phyloP scores from a whole-genome alignment of 1,140 invertebrate genomes.

The Meloidogyne chitwoodi region DNA sequence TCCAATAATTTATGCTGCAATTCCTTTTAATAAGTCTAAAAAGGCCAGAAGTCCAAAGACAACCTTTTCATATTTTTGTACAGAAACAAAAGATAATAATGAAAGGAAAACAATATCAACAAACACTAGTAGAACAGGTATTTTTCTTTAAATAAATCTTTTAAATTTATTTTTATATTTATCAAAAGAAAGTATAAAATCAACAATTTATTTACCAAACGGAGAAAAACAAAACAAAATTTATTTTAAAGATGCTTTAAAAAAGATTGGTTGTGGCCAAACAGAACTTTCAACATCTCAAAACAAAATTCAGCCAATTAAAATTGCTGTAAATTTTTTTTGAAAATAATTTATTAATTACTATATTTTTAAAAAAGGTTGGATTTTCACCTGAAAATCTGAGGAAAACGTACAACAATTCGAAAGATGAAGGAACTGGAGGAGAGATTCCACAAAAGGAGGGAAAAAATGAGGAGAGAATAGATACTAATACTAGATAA shows the following conservation, averaged over 20 bases:
- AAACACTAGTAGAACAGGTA: not conserved
- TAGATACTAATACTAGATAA: not conserved
- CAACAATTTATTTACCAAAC: not conserved
- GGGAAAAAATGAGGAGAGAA: not conserved
- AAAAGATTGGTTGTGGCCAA: not conserved
- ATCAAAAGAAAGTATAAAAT: conserved; percentile 1
- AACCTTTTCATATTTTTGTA: not conserved
- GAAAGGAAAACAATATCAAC: not conserved
- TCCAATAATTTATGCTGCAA: conserved; percentile 60
- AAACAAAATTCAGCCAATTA: conserved; percentile 5
- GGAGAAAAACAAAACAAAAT: not conserved
- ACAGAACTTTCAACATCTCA: not conserved
- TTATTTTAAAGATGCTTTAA: conserved; percentile 10
- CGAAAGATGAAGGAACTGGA: not conserved
- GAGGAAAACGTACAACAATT: not conserved
- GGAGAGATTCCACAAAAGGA: not conserved
- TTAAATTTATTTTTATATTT: not conserved
- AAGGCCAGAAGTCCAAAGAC: not conserved
- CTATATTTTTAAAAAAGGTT: too few species aligned
- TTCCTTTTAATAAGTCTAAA: conserved; percentile 50
- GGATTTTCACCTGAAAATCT: not conserved
- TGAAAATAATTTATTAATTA: not conserved
- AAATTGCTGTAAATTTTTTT: conserved; percentile 8
- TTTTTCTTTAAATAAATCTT: not conserved
- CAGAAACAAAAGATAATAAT: not conserved